A percentile compares a stretch with the other conserved stretches of the same genome.
Conservation (phyloP, 2,888 invertebrate genomes). For the Octonoba sinensis region DNA sequence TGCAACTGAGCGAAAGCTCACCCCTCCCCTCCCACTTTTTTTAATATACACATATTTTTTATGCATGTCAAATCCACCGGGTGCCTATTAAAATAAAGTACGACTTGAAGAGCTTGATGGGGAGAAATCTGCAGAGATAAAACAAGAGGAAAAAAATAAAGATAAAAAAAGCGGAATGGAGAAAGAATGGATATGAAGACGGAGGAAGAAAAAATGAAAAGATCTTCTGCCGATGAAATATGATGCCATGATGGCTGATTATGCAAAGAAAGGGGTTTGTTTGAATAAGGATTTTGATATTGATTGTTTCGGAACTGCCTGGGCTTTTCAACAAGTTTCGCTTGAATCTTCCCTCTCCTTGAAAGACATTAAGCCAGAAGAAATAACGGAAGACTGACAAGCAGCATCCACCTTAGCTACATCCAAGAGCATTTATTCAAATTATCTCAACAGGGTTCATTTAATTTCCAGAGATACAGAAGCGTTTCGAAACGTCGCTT, state of each 20-base stretch:
- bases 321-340: constrained; percentile 59
- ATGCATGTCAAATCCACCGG: constrained; percentile 62
- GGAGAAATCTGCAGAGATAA: constrained; percentile 19
- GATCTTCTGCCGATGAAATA: constrained; percentile 64
- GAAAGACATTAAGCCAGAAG: too few species aligned
- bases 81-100: constrained; percentile 64
- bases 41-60: constrained; percentile 64
- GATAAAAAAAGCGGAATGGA: not conserved
- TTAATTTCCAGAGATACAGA: too few species aligned
- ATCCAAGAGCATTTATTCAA: too few species aligned
- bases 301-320: constrained; percentile 62
- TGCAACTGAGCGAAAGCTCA: constrained; percentile 42
- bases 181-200: not conserved
- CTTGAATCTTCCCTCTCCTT: constrained; percentile 9
- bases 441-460: too few species aligned
- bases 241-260: constrained; percentile 63
- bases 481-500: too few species aligned
- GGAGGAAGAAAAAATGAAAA: constrained; percentile 15
- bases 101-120: constrained; percentile 59
- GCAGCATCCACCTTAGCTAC: too few species aligned
- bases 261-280: constrained; percentile 60
- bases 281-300: constrained; percentile 62
- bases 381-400: too few species aligned
- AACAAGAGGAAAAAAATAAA: not conserved
- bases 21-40: constrained; percentile 23